Evolutionary conservation across 2,797 vertebrate genomes (phyloP), one percentile per base, ranked within the genome.

Genomic region (Pithecia hirsuta): DNA sequence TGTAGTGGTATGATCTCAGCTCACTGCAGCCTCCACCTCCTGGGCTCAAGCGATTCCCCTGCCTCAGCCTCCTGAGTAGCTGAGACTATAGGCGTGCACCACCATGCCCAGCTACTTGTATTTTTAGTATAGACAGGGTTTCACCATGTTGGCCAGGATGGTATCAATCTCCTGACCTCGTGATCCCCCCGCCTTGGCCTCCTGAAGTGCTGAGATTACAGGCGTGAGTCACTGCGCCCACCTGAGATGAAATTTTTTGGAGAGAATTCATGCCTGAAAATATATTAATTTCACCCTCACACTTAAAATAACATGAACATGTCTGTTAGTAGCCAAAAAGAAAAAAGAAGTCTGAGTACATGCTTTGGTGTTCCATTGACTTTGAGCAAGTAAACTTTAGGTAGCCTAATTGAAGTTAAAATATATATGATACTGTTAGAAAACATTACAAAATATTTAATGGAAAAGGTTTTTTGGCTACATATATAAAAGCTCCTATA

Each of bases 191-290:
- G 1, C 30, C 30, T 64, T 1, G 15, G 15, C 30, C 61, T 64
- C 61, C 30, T 33, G 33, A n/a, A 64, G 30, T 64, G 15, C 30
- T 64, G 61, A 15, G 30, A 67, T n/a, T 67, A 33, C 61, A 67
- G 15, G 30, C 4, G 0, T 8, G 3, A 67, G 30, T 30, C 61
- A 67, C 30, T 0, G 3, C 0, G 7, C 33, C 61, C 7, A 7
- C 3, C 61, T n/a, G 61, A 79, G 14, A 10, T 74, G 48, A 48
- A 44, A 30, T 36, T 75, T 24, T 88, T 59, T 22, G 12, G 57
- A 30, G 22, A 67, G 9, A n/a, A 17, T 13, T 78, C 12, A 36
- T 78, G 6, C 70, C 57, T 44, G 28, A 93, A 70, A 91, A 67
- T 41, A 0, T 36, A 41, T 33, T 82, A 44, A 28, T 70, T 81